Conservation (phyloP, 2,113 vertebrate species). For the Malurus melanocephalus region DNA sequence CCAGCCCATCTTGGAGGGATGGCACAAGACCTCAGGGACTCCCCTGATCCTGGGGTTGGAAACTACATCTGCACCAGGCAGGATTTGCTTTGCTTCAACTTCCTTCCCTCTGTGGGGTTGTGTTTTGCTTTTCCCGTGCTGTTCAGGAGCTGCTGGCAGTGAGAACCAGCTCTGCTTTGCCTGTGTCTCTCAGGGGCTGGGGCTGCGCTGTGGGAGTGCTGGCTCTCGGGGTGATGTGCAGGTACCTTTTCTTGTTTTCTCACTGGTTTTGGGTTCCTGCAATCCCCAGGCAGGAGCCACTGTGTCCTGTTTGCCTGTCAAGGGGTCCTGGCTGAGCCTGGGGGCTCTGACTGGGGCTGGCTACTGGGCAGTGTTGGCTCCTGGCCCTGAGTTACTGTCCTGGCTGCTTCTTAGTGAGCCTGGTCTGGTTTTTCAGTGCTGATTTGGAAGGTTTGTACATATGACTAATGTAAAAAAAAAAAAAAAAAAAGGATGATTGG, state of each 20-base stretch:
- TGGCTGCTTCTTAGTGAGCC: neutral
- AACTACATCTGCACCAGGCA: neutral
- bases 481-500: neutral
- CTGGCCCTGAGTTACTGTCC: neutral
- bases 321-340: neutral
- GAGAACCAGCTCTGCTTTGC: neutral
- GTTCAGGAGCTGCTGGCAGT: neutral
- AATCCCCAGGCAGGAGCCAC: neutral
- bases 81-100: neutral
- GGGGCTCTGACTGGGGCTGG: neutral
- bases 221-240: fast-evolving
- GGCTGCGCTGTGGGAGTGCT: fast-evolving
- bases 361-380: neutral
- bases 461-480: neutral
- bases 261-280: neutral
- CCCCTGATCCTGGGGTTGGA: neutral
- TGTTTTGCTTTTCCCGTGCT: neutral
- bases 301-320: fast-evolving
- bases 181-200: neutral
- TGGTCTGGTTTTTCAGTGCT: neutral
- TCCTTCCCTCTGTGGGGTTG: neutral
- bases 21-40: neutral
- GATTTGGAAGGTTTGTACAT: neutral
- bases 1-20: fast-evolving
- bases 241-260: neutral